Evolutionary conservation across 1,140 invertebrate genomes (phyloP).

Genomic region (Sweltsa coloradensis): DNA sequence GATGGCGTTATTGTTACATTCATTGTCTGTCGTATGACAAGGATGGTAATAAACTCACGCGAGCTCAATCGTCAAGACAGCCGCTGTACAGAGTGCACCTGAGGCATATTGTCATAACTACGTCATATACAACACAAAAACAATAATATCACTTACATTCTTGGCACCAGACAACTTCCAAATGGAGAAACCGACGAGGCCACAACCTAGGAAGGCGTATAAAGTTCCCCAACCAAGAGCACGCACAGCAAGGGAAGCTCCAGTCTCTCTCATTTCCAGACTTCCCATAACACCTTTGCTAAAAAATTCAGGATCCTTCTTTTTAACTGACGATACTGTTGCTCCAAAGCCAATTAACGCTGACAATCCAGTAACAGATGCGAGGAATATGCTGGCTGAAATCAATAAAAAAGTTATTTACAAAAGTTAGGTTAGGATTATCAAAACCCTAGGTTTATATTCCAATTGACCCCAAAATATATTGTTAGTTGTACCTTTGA

Average conservation of each 20-base stretch:
- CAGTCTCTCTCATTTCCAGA: constrained; percentile 56
- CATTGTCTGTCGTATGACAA: too few species aligned
- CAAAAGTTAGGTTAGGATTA: too few species aligned
- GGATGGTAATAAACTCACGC: too few species aligned
- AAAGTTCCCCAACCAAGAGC: constrained; percentile 79
- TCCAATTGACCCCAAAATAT: too few species aligned
- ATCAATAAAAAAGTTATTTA: constrained; percentile 20
- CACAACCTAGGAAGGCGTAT: constrained; percentile 71
- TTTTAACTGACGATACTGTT: constrained; percentile 62
- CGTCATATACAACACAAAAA: too few species aligned
- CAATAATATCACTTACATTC: constrained; percentile 38
- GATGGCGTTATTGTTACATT: too few species aligned
- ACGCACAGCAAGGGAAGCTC: constrained; percentile 60
- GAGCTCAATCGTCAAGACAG: too few species aligned
- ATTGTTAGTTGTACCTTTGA: too few species aligned
- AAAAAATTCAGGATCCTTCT: constrained; percentile 67
- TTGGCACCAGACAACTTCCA: constrained; percentile 82
- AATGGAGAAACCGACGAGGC: constrained; percentile 65
- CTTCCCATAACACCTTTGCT: constrained; percentile 54
- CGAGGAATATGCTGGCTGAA: constrained; percentile 61
- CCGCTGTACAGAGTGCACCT: too few species aligned
- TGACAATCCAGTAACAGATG: constrained; percentile 63
- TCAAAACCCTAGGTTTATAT: too few species aligned
- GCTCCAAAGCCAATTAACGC: constrained; percentile 68
- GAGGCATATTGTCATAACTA: too few species aligned